Conservation (phyloP, 2,888 invertebrate species). For the Lepas anatifera region DNA sequence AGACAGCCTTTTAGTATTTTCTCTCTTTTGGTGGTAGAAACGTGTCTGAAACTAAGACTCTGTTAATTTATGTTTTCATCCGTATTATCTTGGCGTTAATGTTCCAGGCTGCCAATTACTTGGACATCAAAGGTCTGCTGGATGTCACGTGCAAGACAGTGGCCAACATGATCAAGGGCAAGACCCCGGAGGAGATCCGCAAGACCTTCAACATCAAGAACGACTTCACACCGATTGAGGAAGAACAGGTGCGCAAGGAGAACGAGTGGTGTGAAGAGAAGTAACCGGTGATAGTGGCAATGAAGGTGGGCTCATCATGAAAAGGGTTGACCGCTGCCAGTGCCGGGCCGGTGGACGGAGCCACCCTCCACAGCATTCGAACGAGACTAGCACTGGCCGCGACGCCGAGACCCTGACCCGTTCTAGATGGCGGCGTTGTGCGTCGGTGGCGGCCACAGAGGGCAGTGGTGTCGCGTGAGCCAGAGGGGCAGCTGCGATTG, state of each 20-base stretch:
- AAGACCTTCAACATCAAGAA: constrained; percentile 96
- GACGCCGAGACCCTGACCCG: neutral
- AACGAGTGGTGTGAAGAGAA: constrained; percentile 92
- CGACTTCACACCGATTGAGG: constrained; percentile 89
- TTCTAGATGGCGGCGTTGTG: too few species aligned
- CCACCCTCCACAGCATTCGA: too few species aligned
- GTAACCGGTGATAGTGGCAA: constrained; percentile 35
- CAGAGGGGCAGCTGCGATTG: too few species aligned
- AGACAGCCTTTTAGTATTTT: too few species aligned
- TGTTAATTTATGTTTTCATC: too few species aligned
- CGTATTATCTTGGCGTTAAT: constrained; percentile 7
- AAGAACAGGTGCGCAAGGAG: constrained; percentile 94
- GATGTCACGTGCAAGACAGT: constrained; percentile 98
- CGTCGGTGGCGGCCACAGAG: neutral
- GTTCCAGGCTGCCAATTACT: constrained; percentile 73
- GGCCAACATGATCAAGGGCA: constrained; percentile 97
- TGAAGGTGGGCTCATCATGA: neutral
- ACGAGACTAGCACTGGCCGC: neutral
- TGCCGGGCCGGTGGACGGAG: neutral
- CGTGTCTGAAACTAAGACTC: too few species aligned
- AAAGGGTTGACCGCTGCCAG: neutral
- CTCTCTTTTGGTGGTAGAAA: too few species aligned
- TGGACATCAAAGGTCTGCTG: constrained; percentile 79
- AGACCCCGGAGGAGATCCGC: constrained; percentile 92
- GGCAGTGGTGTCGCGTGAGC: neutral